Evolutionary conservation across 2,888 invertebrate species (phyloP), one percentile per base, ranked within the genome.

Genomic region (Dyspetes luteomarginatus): DNA sequence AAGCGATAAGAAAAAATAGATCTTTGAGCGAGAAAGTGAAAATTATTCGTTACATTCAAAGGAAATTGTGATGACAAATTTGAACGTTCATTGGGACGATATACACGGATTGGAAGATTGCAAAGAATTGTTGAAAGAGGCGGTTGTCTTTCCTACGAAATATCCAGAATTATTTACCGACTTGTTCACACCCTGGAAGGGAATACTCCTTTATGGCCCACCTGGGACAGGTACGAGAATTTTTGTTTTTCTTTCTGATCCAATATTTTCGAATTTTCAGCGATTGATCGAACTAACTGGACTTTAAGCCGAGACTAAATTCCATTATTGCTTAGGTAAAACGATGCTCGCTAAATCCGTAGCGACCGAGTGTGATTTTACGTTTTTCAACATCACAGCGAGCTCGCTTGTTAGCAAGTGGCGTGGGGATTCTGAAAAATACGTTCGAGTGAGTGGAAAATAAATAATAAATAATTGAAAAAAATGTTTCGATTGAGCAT

Each of bases 401-500:
- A 97, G 98, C 87, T 95, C 96, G 1, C 94, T 98, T 52, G 95
- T 98, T n/a, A 97, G 97, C 88, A 99, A 99, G 92, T 98, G 98
- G 98, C 93, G 98, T 30, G 98, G 98, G 0, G 98, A 99, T 86
- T 98, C 98, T 0, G 98, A 98, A 93, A 98, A 98, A 92, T 95
- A 98, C 85, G 94, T 98, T 52, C 95, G 97, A 93, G 96, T 96
- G 88, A 89, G 91, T 88, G 24, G 50, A 5, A 24, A 41, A 15
- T n/a, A 17, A 45, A 43, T 26, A 56, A 5, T 0, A 41, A n/a
- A n/a, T n/a, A n/a, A n/a, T n/a, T n/a, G n/a, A n/a, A n/a, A n/a
- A n/a, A n/a, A n/a, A 36, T 65, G 30, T 26, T 48, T 26, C 26
- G 17, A 22, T 19, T 4, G 4, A 56, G 3, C 24, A 41, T n/a